A percentile compares a stretch with the other conserved stretches of the same genome.
Evolutionary conservation across 2,888 invertebrate genomes (phyloP).

Genomic region (Cinara cedri): DNA sequence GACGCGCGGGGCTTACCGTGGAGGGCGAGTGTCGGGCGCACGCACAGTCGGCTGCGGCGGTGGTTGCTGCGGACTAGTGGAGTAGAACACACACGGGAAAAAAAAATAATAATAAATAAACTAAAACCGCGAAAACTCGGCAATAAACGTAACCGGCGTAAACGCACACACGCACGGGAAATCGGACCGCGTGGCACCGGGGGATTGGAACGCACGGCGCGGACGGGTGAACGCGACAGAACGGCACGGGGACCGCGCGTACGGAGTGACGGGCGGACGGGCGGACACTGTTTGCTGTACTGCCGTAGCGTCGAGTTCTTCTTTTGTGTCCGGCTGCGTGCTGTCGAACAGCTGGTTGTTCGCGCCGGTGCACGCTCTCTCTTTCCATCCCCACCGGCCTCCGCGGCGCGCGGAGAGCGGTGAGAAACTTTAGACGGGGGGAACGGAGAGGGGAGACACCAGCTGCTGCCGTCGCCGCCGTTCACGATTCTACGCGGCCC

Average conservation of each 20-base stretch:
- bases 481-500: neutral
- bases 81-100: too few species aligned
- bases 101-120: too few species aligned
- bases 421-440: neutral
- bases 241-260: neutral
- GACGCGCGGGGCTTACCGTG: too few species aligned
- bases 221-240: neutral
- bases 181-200: too few species aligned
- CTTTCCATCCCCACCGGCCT: neutral
- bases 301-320: conserved; percentile 8
- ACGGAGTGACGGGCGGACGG: conserved; percentile 19
- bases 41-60: too few species aligned
- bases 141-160: neutral
- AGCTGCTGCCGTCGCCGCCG: conserved; percentile 16
- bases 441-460: neutral
- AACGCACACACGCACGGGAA: neutral
- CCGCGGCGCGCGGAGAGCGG: neutral
- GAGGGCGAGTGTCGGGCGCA: too few species aligned
- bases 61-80: too few species aligned
- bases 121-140: neutral
- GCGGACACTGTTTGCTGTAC: conserved; percentile 22
- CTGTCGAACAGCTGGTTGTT: conserved; percentile 35
- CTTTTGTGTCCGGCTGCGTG: conserved; percentile 38
- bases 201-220: too few species aligned
- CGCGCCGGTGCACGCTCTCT: neutral